Base-by-base conservation (phyloP, 2,113 vertebrate genomes). In the Spea multiplicata region DNA sequence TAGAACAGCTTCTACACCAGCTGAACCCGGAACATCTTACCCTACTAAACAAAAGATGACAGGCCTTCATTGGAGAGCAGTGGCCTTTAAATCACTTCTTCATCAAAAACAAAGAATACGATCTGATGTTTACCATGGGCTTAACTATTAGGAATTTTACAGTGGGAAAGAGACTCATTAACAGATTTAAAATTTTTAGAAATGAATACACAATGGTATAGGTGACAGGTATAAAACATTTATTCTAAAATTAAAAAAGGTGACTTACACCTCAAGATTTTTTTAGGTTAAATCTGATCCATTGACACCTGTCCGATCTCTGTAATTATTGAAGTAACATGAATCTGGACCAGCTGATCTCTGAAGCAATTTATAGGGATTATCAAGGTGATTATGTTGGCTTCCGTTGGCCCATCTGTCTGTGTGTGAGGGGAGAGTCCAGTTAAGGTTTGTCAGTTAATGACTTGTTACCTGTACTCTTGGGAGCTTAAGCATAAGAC, bases 391-490 rank as follows among this genome's bases (percentile, higher is more conserved):
- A 83, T 88, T 83, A 84, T 77, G 66, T 83, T 78, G 79, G 71
- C 74, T 82, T 83, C 74, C 71, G 71, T 82, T 81, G 71, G 72
- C 82, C 69, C 3, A 0, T 77, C 83, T 84, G 76, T 76, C 10
- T 74, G 46, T 74, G 1, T 44, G 48, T 49, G 70, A 46, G 53
- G 84, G 64, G 71, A 59, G 84, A 81, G 72, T 80, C 80, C 84
- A 82, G 74, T 80, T 78, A 81, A 86, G 55, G 64, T 88, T 91
- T 88, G 89, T 86, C 89, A 88, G 83, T 86, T 92, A 87, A 83
- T 87, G 86, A 87, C 89, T 88, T 89, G 84, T 90, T 91, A 87
- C 86, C 78, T 73, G 74, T 78, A 86, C 75, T 90, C 84, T 83
- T 85, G 84, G 79, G 84, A 92, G 81, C 50, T 66, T 45, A n/a